A percentile compares a stretch with the other conserved stretches of the same genome.
These are phyloP conservation scores for Trissoscelio sp. DNA, from an alignment of 2,888 invertebrate genomes.

Conservation along the genomic window DNA sequence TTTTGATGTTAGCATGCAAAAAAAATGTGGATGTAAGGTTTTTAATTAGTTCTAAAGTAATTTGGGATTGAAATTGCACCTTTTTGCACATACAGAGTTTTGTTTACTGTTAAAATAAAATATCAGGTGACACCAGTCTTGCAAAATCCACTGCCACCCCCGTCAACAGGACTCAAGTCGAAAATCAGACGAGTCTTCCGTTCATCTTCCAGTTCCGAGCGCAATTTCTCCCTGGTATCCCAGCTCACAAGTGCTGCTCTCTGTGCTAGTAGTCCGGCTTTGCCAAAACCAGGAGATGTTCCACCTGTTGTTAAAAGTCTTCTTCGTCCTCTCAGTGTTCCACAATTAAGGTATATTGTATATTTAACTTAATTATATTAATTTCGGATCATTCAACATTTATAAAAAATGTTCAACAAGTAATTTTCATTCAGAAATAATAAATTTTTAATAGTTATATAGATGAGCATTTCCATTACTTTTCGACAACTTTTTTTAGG, in stretches of 20 bases:
- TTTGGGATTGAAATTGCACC: slow-evolving; percentile 31
- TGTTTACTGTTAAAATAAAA: slow-evolving; percentile 65
- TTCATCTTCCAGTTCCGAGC: slow-evolving; percentile 84
- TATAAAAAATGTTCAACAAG: no score
- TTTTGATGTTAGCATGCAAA: slow-evolving; percentile 3
- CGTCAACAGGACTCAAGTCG: slow-evolving; percentile 84
- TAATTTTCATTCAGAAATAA: no score
- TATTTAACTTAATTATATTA: no score
- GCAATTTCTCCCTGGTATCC: slow-evolving; percentile 84
- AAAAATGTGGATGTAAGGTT: not conserved
- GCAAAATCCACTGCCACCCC: slow-evolving; percentile 73
- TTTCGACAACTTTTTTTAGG: no score
- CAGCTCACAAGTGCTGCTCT: slow-evolving; percentile 86
- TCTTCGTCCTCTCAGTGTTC: slow-evolving; percentile 85
- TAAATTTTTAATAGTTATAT: no score
- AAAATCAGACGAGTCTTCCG: slow-evolving; percentile 86
- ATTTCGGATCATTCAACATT: no score
- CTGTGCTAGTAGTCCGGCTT: slow-evolving; percentile 86
- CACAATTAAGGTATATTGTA: slow-evolving; percentile 84
- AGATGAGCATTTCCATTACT: no score
- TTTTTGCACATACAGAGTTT: slow-evolving; percentile 20
- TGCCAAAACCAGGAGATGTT: slow-evolving; percentile 84
- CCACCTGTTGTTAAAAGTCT: slow-evolving; percentile 86
- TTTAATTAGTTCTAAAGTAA: not conserved
- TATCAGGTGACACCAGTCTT: slow-evolving; percentile 79